Evolutionary conservation across 2,888 invertebrate species (phyloP).

Genomic region (Sphaeridia pumilis): DNA sequence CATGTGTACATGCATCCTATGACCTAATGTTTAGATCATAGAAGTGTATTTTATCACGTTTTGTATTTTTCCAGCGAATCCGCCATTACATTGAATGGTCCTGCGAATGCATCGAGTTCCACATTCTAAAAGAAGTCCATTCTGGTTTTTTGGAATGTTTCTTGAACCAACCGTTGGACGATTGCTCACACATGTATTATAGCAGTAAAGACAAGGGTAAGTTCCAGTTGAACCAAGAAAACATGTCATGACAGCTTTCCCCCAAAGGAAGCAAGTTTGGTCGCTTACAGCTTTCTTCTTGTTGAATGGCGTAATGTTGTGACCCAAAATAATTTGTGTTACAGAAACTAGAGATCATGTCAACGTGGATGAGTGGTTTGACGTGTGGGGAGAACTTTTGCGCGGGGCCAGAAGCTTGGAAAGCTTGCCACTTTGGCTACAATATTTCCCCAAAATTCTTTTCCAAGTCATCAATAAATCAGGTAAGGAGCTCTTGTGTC

Average conservation of each 20-base stretch:
- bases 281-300: neutral
- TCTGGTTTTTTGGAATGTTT: constrained; percentile 58
- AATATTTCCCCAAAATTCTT: constrained; percentile 58
- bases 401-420: constrained; percentile 45
- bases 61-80: constrained; percentile 42
- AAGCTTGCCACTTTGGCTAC: constrained; percentile 60
- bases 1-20: too few species aligned
- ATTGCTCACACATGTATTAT: constrained; percentile 34
- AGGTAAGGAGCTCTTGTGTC: constrained; percentile 42
- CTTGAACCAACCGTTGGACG: constrained; percentile 41
- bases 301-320: neutral
- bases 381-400: constrained; percentile 53
- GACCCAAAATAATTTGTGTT: constrained; percentile 2
- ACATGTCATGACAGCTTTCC: neutral
- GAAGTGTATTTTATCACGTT: too few species aligned
- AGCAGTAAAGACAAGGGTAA: constrained; percentile 32
- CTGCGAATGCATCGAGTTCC: constrained; percentile 57
- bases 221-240: neutral
- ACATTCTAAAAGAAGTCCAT: constrained; percentile 59
- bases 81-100: constrained; percentile 68
- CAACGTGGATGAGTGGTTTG: constrained; percentile 55
- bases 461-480: constrained; percentile 58
- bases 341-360: constrained; percentile 35
- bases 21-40: too few species aligned
- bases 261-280: neutral